A percentile compares a stretch with the other conserved stretches of the same genome.
Conservation (phyloP, 2,797 vertebrate species). For the Syndactyla subalaris region DNA sequence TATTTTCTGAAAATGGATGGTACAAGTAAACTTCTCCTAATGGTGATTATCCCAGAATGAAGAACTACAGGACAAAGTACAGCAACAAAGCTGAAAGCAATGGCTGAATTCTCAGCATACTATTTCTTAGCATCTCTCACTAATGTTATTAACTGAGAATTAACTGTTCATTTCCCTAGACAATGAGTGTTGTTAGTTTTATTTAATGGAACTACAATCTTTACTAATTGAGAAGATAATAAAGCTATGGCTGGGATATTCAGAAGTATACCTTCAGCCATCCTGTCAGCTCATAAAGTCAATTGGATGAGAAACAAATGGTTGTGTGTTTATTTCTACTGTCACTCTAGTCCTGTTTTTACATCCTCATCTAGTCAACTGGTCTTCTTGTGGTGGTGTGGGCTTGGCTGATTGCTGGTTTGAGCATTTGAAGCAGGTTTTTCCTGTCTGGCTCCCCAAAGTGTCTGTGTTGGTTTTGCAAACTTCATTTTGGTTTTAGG, state of each 20-base stretch:
- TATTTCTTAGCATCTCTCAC: neutral
- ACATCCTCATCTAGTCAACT: neutral
- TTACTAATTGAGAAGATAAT: neutral
- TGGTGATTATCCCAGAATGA: neutral
- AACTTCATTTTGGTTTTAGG: neutral
- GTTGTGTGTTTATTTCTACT: neutral
- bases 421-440: neutral
- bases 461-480: neutral
- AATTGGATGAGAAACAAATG: neutral
- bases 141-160: neutral
- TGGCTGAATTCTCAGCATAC: neutral
- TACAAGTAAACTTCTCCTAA: neutral
- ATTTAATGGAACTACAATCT: neutral
- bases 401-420: neutral
- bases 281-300: neutral
- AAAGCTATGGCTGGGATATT: neutral
- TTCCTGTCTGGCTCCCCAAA: neutral
- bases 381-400: neutral
- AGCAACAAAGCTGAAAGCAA: neutral
- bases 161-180: neutral
- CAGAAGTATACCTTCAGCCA: neutral
- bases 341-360: neutral
- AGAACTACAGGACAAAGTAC: fast-evolving
- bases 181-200: neutral
- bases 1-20: neutral